Evolutionary conservation across 2,797 vertebrate genomes (phyloP), one percentile per base, ranked within the genome.

Genomic region (Neomorphus geoffroyi): DNA sequence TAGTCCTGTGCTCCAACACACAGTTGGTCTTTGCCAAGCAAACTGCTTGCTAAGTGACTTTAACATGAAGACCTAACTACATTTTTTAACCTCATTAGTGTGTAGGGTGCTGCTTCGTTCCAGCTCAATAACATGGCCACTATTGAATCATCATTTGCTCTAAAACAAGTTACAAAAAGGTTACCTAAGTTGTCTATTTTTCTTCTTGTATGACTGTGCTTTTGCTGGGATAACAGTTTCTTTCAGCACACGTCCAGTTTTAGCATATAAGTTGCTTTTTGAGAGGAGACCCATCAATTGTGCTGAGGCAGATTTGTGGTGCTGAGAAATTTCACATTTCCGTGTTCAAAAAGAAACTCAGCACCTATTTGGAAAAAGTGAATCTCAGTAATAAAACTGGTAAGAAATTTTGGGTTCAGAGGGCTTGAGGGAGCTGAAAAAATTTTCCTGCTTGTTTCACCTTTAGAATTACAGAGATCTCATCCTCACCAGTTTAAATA

Each of bases 51-150:
- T 97, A 96, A 98, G 95, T 97, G 93, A 92, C 95, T 95, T 95
- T 96, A 96, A 97, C 88, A 32, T 80, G 93, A 97, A 95, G 95
- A 96, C 94, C 88, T 91, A 92, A 96, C 96, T 96, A 95, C 94
- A 91, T 97, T 95, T 93, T 94, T 96, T 96, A 97, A 96, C 96
- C 96, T 98, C 96, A 96, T 97, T 98, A 97, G 94, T 50, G 80
- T 80, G 81, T 90, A 93, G 96, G 94, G 94, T 91, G 86, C 79
- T 71, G 69, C 92, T 96, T 96, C 92, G 86, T 92, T 97, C 93
- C 12, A 1, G 46, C 83, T 95, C 96, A 96, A 95, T 96, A 96
- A 73, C 85, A 5, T 62, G 86, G 61, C 70, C 86, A 43, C 92
- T 93, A 78, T 96, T 87, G 94, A 95, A 90, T 95, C 96, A 82